Evolutionary conservation across 2,113 vertebrate genomes (phyloP).

Genomic region (Lagopus muta): DNA sequence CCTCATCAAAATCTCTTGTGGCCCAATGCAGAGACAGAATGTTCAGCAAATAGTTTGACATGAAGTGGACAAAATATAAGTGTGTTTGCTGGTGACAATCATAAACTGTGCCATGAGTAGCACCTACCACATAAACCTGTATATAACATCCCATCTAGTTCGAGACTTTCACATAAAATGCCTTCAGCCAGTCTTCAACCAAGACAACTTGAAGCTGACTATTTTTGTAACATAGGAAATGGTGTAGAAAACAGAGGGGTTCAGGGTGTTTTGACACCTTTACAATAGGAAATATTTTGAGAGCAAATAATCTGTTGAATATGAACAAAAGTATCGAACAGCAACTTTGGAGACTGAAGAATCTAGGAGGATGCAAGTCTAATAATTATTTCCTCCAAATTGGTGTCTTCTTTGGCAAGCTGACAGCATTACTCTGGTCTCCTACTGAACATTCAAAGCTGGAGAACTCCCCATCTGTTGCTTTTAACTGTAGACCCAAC

Average conservation of each 20-base stretch:
- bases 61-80: not conserved
- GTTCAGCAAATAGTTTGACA: not conserved
- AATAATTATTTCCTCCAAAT: not conserved
- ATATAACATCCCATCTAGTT: not conserved
- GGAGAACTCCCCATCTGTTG: constrained; percentile 60
- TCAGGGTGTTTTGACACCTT: not conserved
- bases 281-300: not conserved
- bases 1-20: not conserved
- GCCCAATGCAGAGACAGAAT: not conserved
- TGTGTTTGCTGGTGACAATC: not conserved
- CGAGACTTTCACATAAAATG: rapidly evolving
- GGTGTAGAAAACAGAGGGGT: not conserved
- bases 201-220: rapidly evolving
- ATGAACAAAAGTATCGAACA: not conserved
- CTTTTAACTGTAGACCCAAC: constrained; percentile 49
- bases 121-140: not conserved
- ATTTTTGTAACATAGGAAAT: not conserved
- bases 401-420: constrained; percentile 12
- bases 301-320: not conserved
- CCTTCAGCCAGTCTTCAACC: not conserved
- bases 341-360: not conserved
- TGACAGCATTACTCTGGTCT: constrained; percentile 20
- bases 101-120: not conserved
- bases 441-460: constrained; percentile 31
- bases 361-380: not conserved